Evolutionary conservation across 2,797 vertebrate species (phyloP).

Genomic region (Notolepis coatsorum): DNA sequence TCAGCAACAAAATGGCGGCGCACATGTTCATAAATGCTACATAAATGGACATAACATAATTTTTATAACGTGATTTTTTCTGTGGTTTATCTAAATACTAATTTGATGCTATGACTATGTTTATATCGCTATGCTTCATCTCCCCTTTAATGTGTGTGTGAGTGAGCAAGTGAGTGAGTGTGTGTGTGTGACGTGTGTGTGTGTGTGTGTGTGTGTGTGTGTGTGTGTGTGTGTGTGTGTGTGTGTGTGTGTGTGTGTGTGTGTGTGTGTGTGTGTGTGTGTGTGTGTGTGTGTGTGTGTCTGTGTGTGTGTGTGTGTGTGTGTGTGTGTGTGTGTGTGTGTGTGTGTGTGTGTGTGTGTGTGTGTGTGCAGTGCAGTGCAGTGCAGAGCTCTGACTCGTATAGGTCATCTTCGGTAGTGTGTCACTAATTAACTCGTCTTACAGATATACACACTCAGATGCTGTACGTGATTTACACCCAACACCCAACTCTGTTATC

Average conservation of each 20-base stretch:
- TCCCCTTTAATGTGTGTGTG: not conserved
- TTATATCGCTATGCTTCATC: too few relatives aligned
- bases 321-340: not conserved
- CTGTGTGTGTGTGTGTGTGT: not conserved
- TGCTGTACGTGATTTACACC: not conserved
- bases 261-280: slow-evolving; percentile 22
- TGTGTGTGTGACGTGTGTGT: slow-evolving; percentile 3
- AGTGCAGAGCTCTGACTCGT: too few relatives aligned
- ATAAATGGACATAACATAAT: too few relatives aligned
- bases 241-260: slow-evolving; percentile 3
- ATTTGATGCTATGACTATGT: too few relatives aligned
- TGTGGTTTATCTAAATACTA: too few relatives aligned
- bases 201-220: not conserved
- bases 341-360: not conserved
- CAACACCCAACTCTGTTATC: slow-evolving; percentile 23
- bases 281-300: not conserved
- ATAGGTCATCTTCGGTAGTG: slow-evolving; percentile 13
- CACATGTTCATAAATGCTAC: too few relatives aligned
- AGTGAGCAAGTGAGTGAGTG: not conserved
- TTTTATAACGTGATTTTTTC: too few relatives aligned
- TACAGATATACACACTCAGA: slow-evolving; percentile 34
- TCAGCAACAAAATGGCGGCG: too few relatives aligned
- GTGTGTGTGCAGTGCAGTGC: too few relatives aligned
- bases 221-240: not conserved
- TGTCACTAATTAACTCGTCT: too few relatives aligned